Evolutionary conservation across 2,888 invertebrate genomes (phyloP).

Genomic region (Agriotes lineatus): DNA sequence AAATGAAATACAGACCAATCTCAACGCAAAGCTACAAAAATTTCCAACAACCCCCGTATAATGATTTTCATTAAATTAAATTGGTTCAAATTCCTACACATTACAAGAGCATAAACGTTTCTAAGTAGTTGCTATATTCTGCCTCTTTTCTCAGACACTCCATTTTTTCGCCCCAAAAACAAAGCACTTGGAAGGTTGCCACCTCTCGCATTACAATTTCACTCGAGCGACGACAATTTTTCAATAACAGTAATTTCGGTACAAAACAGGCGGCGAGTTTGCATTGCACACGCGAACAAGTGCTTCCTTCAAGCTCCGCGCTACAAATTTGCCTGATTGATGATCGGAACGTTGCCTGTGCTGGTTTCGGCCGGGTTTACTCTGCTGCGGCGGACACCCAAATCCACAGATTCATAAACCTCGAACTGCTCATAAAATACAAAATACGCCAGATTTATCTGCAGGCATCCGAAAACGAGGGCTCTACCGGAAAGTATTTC

Average conservation of each 20-base stretch:
- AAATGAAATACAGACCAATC: too few species aligned
- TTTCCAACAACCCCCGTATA: too few species aligned
- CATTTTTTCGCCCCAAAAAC: too few species aligned
- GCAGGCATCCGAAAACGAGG: not conserved
- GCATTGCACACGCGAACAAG: slow-evolving; percentile 11
- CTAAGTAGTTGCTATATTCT: too few species aligned
- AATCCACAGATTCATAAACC: not conserved
- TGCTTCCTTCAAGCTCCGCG: slow-evolving; percentile 4
- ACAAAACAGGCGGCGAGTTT: slow-evolving; percentile 7
- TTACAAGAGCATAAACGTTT: too few species aligned
- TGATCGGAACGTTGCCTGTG: not conserved
- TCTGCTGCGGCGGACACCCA: not conserved
- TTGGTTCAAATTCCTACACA: too few species aligned
- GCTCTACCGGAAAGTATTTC: not conserved
- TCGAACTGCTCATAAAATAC: slow-evolving; percentile 1
- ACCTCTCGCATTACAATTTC: too few species aligned
- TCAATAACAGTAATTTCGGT: not conserved
- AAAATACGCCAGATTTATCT: not conserved
- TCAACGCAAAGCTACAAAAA: too few species aligned
- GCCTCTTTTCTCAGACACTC: too few species aligned
- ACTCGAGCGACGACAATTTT: not conserved
- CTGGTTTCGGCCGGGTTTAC: not conserved
- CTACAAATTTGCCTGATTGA: slow-evolving; percentile 4
- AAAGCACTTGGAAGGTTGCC: too few species aligned
- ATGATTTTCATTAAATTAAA: too few species aligned